Conservation (phyloP, 2,888 invertebrate species). For the Epiblema foenella region DNA sequence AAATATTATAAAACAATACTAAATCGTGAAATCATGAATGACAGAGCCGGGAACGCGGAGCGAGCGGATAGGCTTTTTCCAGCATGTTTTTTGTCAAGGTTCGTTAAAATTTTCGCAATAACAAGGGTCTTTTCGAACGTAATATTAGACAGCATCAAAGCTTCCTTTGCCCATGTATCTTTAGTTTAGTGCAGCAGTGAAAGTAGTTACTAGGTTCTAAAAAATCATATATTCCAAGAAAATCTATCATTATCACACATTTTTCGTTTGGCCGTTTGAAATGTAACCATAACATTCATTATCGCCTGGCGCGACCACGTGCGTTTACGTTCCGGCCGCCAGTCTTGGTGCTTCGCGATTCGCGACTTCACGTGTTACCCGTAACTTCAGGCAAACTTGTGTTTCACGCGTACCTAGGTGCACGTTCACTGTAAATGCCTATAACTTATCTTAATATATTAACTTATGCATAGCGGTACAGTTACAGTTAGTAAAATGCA, state of each 20-base stretch:
- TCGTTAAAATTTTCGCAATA: too few species aligned
- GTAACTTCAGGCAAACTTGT: neutral
- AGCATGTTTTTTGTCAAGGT: too few species aligned
- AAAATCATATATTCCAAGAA: slow-evolving; percentile 8
- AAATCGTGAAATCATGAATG: too few species aligned
- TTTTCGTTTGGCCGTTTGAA: slow-evolving; percentile 39
- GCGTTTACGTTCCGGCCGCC: slow-evolving; percentile 50
- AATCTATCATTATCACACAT: slow-evolving; percentile 11
- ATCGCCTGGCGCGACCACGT: slow-evolving; percentile 59
- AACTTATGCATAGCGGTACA: neutral
- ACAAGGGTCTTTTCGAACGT: neutral
- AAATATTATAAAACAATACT: too few species aligned
- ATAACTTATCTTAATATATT: slow-evolving; percentile 1
- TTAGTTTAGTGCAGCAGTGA: neutral
- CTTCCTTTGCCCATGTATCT: neutral
- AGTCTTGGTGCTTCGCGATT: slow-evolving; percentile 56
- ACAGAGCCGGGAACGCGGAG: too few species aligned
- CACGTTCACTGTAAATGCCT: neutral
- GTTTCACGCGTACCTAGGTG: neutral
- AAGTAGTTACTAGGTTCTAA: neutral
- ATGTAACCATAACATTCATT: slow-evolving; percentile 65
- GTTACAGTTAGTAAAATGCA: neutral
- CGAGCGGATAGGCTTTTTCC: too few species aligned
- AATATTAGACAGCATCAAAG: slow-evolving; percentile 10
- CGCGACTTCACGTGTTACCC: slow-evolving; percentile 56